Evolutionary conservation across 2,797 vertebrate genomes (phyloP).

Genomic region (Siniperca obscura): DNA sequence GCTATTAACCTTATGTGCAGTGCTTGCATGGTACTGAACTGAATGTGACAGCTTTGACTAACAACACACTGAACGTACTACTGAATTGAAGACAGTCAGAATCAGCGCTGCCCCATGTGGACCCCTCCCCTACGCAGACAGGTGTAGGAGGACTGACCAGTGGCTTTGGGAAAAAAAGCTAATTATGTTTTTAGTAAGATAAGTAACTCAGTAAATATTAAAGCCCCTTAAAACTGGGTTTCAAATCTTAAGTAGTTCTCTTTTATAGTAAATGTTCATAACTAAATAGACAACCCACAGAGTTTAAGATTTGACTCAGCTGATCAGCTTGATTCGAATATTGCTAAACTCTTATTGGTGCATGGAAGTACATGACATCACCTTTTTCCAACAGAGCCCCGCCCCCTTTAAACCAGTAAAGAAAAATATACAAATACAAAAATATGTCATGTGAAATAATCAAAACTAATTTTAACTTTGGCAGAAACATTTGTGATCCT

Average conservation of each 20-base stretch:
- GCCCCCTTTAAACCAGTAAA: neutral
- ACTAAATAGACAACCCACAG: neutral
- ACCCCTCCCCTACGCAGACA: too few relatives aligned
- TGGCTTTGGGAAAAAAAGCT: neutral
- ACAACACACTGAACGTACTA: neutral
- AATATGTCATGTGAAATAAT: neutral
- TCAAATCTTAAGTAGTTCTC: neutral
- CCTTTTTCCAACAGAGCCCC: neutral
- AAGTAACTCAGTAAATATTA: constrained; percentile 2
- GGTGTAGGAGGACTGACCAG: too few relatives aligned
- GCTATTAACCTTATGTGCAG: neutral
- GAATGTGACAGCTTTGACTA: neutral
- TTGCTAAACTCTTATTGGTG: neutral
- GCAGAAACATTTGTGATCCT: constrained; percentile 12
- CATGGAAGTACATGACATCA: neutral
- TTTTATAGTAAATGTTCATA: neutral
- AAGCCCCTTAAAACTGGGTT: neutral
- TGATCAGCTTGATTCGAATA: neutral
- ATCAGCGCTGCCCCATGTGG: neutral
- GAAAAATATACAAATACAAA: neutral
- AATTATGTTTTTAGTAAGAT: neutral
- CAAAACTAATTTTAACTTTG: neutral
- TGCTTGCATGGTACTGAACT: neutral
- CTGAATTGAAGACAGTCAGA: neutral
- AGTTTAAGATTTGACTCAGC: neutral